phyloP scores from a whole-genome alignment of 35 echinoderm and acorn worm genomes.

The Apostichopus parvimensis region DNA sequence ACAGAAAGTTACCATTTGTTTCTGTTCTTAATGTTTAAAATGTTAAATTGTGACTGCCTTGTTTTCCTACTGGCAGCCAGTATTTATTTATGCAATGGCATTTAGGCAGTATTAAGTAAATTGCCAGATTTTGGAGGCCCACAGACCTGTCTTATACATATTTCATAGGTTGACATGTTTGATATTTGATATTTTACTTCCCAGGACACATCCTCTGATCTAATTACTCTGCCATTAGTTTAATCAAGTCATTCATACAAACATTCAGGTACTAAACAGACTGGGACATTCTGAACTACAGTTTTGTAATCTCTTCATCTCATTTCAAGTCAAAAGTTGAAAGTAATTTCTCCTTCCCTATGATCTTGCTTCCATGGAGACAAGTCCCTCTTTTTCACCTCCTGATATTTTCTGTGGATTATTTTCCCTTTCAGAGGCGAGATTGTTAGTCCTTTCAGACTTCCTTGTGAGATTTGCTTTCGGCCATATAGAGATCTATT shows the following conservation, averaged over 20 bases:
- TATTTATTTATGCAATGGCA: too few species aligned
- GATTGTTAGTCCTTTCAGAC: neutral
- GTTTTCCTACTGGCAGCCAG: too few species aligned
- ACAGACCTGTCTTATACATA: too few species aligned
- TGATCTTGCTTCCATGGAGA: neutral
- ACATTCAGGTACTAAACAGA: neutral
- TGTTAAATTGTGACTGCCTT: too few species aligned
- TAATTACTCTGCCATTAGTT: neutral
- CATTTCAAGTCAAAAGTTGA: neutral
- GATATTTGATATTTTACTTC: neutral
- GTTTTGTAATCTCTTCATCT: neutral
- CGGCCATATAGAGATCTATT: neutral
- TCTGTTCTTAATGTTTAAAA: too few species aligned
- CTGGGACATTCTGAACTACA: neutral
- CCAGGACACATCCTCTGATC: neutral
- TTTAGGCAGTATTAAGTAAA: too few species aligned
- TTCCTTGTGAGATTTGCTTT: neutral
- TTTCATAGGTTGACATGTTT: too few species aligned
- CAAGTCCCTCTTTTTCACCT: neutral
- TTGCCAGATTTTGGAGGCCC: too few species aligned
- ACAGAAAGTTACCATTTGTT: too few species aligned
- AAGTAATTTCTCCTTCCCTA: neutral
- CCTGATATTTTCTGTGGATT: neutral
- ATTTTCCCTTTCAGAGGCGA: neutral
- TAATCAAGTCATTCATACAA: neutral